A percentile compares a stretch with the other conserved stretches of the same genome.
These are phyloP conservation scores for Synergus gifuensis DNA, from an alignment of 2,888 invertebrate species.

Conservation along the genomic window DNA sequence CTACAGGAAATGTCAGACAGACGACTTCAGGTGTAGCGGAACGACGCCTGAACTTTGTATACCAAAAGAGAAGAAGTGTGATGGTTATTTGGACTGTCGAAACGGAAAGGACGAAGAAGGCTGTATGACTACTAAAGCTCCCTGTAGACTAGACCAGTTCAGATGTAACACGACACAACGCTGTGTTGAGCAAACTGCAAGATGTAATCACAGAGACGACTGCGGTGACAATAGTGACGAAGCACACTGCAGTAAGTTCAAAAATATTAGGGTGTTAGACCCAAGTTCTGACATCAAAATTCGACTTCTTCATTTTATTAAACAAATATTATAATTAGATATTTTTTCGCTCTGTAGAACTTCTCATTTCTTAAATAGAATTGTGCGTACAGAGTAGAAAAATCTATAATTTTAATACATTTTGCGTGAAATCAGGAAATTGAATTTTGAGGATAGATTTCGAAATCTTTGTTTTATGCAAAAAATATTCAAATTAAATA, in stretches of 20 bases:
- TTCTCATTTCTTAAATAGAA: too few relatives aligned
- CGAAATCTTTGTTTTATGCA: too few relatives aligned
- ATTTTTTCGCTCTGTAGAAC: too few relatives aligned
- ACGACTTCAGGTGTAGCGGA: constrained; percentile 92
- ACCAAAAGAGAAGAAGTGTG: constrained; percentile 92
- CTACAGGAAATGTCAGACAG: constrained; percentile 91
- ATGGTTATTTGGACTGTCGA: constrained; percentile 93
- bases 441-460: too few relatives aligned
- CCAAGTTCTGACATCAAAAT: too few relatives aligned
- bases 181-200: constrained; percentile 87
- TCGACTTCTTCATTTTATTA: too few relatives aligned
- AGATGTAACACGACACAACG: constrained; percentile 89
- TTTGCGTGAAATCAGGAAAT: too few relatives aligned
- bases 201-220: constrained; percentile 94
- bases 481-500: too few relatives aligned
- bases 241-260: constrained; percentile 89
- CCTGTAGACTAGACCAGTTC: constrained; percentile 92
- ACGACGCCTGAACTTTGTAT: constrained; percentile 87
- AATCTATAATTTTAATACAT: too few relatives aligned
- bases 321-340: too few relatives aligned
- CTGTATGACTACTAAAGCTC: constrained; percentile 80
- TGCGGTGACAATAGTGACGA: constrained; percentile 96
- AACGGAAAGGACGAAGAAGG: constrained; percentile 89
- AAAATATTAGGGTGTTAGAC: background rate
- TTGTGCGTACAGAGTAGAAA: too few relatives aligned